A percentile compares a stretch with the other conserved stretches of the same genome.
Evolutionary conservation across 2,888 invertebrate species (phyloP).

Genomic region (Carterocephalus palaemon): DNA sequence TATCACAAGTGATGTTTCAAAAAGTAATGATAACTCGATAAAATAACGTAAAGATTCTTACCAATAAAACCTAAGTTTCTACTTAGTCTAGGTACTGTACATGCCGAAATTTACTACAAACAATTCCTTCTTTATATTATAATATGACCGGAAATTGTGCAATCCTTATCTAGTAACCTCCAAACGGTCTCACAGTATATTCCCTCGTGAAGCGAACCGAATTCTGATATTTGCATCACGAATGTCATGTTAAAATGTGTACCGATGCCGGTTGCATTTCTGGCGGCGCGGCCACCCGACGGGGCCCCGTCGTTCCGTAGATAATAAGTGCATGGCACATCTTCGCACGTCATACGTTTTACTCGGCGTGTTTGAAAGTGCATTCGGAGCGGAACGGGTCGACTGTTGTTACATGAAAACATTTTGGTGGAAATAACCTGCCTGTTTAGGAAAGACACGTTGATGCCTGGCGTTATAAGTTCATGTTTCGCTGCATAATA

Average conservation of each 20-base stretch:
- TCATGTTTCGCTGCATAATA: conserved; percentile 8
- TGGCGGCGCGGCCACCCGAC: conserved; percentile 60
- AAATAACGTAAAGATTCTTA: too few relatives aligned
- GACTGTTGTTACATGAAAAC: conserved; percentile 6
- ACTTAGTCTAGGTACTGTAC: too few relatives aligned
- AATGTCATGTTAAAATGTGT: conserved; percentile 17
- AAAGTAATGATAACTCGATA: too few relatives aligned
- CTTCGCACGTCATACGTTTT: conserved; percentile 50
- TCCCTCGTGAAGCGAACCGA: conserved; percentile 13
- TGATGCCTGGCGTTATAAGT: conserved; percentile 19
- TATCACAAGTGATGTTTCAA: too few relatives aligned
- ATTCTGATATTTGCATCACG: conserved; percentile 25
- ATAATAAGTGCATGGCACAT: conserved; percentile 67
- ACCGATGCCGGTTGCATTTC: conserved; percentile 46
- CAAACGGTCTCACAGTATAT: conserved; percentile 1
- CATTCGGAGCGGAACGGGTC: conserved; percentile 42
- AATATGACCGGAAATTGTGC: conserved; percentile 3
- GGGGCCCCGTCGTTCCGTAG: conserved; percentile 63
- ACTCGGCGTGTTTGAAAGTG: conserved; percentile 51
- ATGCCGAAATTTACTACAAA: too few relatives aligned
- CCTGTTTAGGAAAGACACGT: conserved; percentile 22
- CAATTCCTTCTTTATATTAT: conserved; percentile 6
- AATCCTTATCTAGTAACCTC: conserved; percentile 16
- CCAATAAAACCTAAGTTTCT: too few relatives aligned
- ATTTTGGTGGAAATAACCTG: neutral